phyloP scores from a whole-genome alignment of 2,113 vertebrate species.

The Pterocles gutturalis region DNA sequence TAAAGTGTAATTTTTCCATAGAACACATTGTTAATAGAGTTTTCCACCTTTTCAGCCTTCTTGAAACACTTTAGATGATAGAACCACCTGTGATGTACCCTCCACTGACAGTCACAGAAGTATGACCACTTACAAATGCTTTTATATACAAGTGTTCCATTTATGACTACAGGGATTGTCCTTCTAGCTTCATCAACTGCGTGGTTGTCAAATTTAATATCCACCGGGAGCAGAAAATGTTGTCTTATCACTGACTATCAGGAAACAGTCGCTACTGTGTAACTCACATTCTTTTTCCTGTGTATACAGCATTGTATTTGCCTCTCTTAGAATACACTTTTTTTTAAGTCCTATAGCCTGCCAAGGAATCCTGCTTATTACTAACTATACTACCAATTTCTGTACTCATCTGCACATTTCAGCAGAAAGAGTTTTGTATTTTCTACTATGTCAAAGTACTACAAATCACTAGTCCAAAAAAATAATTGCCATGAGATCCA shows the following conservation, averaged over 20 bases:
- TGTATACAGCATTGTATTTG: background rate
- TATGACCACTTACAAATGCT: background rate
- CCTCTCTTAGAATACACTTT: background rate
- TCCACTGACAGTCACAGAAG: background rate
- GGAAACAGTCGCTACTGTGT: background rate
- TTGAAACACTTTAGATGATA: background rate
- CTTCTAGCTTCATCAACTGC: background rate
- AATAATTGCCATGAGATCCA: background rate
- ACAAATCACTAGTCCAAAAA: background rate
- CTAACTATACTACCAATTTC: background rate
- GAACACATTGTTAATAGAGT: background rate
- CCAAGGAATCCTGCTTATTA: background rate
- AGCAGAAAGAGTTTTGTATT: background rate
- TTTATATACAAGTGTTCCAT: background rate
- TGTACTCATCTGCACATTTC: background rate
- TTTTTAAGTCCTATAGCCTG: background rate
- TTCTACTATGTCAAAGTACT: background rate
- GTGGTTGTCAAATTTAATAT: background rate
- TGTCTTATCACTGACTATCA: background rate
- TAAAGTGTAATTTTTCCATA: background rate
- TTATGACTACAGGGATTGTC: background rate
- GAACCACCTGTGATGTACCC: background rate
- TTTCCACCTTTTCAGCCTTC: background rate
- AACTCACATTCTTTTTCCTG: background rate
- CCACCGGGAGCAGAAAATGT: background rate